Percentiles rank a stretch among this genome's conserved stretches.
Conservation (phyloP, 2,113 vertebrate species). For the Tyto alba region DNA sequence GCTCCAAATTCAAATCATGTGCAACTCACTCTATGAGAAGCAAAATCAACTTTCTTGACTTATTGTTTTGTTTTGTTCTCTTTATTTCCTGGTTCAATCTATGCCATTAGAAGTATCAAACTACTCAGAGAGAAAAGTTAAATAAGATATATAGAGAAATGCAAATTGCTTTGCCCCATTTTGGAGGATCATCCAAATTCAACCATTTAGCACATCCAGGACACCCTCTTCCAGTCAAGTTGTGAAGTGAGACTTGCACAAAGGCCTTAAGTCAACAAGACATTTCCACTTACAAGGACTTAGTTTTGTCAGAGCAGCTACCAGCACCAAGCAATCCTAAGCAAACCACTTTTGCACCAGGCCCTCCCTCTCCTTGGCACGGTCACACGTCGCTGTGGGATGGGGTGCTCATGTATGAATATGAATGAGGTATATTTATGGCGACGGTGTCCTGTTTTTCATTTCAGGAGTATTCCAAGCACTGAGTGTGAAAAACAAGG, state of each 20-base stretch:
- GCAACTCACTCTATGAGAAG: not conserved
- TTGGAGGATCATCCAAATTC: not conserved
- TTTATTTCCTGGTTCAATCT: not conserved
- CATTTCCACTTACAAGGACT: not conserved
- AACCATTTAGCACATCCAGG: not conserved
- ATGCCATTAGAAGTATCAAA: not conserved
- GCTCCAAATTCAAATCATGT: not conserved
- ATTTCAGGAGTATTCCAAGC: slow-evolving; percentile 72
- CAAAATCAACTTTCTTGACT: not conserved
- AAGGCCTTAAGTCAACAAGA: not conserved
- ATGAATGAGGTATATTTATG: not conserved
- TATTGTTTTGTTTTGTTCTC: not conserved
- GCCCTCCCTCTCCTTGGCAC: not conserved
- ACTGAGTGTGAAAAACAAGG: slow-evolving; percentile 48
- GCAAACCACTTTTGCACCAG: not conserved
- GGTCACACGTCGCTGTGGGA: not conserved
- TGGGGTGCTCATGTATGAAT: not conserved
- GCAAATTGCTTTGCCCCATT: not conserved
- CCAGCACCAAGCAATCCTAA: not conserved
- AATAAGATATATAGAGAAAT: not conserved
- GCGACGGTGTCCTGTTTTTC: not conserved
- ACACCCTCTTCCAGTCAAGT: not conserved
- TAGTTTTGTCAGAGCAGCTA: not conserved
- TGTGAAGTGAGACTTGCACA: not conserved
- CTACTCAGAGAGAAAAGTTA: not conserved